phyloP scores from a whole-genome alignment of 2,888 invertebrate species.

The Schrankia costaestrigalis region DNA sequence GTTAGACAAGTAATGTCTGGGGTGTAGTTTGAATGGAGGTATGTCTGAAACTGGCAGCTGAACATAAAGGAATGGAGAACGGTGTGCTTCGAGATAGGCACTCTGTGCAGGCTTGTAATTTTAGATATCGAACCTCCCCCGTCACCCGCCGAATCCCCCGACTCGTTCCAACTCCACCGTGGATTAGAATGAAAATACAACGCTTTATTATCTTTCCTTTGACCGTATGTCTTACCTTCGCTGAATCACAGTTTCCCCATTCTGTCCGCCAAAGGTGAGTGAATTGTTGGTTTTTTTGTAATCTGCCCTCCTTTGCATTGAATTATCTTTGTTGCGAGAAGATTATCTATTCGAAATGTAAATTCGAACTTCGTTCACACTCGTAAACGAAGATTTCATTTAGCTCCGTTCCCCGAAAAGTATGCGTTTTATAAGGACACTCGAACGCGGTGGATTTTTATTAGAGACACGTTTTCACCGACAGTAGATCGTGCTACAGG shows the following conservation, averaged over 20 bases:
- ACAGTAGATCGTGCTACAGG: constrained; percentile 62
- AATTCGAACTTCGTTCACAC: constrained; percentile 23
- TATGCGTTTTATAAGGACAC: constrained; percentile 35
- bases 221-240: constrained; percentile 72
- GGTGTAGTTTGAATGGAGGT: constrained; percentile 65
- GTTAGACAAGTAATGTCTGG: constrained; percentile 61
- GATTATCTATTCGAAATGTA: constrained; percentile 30
- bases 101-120: constrained; percentile 75
- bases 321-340: constrained; percentile 37
- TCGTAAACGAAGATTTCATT: constrained; percentile 29
- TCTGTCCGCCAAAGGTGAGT: constrained; percentile 46
- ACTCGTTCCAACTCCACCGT: constrained; percentile 54
- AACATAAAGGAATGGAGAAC: constrained; percentile 69
- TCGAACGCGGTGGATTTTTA: constrained; percentile 50
- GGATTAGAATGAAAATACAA: constrained; percentile 77
- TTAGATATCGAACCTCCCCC: constrained; percentile 71
- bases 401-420: constrained; percentile 28
- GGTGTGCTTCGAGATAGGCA: constrained; percentile 69
- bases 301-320: constrained; percentile 42
- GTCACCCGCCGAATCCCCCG: constrained; percentile 48
- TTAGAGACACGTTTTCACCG: constrained; percentile 58
- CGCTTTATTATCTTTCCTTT: constrained; percentile 75
- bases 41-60: constrained; percentile 72
- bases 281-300: constrained; percentile 51
- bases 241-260: constrained; percentile 49